phyloP scores from a whole-genome alignment of 2,888 invertebrate genomes.

The Helleia helle region DNA sequence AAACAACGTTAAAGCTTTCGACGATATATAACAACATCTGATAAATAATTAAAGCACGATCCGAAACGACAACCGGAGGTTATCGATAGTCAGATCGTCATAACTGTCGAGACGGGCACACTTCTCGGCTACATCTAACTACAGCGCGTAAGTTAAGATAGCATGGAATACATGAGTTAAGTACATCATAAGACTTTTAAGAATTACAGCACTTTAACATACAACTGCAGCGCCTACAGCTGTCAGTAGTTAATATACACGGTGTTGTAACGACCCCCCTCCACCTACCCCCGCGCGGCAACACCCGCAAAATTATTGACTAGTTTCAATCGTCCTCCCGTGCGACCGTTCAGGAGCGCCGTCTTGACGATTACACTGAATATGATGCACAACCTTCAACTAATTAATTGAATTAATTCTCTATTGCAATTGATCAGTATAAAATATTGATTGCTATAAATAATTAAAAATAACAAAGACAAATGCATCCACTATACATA shows the following conservation, averaged over 20 bases:
- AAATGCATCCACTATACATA: no score
- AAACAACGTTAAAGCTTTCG: constrained; percentile 1
- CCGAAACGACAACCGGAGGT: no score
- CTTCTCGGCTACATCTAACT: no score
- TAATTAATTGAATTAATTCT: no score
- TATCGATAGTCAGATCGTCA: neutral
- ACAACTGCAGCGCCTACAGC: constrained; percentile 32
- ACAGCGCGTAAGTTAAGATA: constrained; percentile 13
- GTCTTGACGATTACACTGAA: neutral
- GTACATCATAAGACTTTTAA: constrained; percentile 58
- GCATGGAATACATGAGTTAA: constrained; percentile 50
- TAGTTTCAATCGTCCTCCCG: neutral
- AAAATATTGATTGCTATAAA: constrained; percentile 6
- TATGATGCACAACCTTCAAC: constrained; percentile 9
- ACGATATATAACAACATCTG: constrained; percentile 2
- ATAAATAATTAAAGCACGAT: no score
- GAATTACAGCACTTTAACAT: constrained; percentile 49
- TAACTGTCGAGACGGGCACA: neutral
- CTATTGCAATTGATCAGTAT: no score
- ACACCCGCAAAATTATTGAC: constrained; percentile 24
- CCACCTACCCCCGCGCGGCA: constrained; percentile 31
- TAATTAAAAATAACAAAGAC: neutral
- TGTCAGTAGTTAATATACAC: constrained; percentile 27
- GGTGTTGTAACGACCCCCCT: constrained; percentile 35
- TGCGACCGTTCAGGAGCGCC: neutral